Conservation (phyloP, 1,140 invertebrate species). For the Camponotus floridanus region DNA sequence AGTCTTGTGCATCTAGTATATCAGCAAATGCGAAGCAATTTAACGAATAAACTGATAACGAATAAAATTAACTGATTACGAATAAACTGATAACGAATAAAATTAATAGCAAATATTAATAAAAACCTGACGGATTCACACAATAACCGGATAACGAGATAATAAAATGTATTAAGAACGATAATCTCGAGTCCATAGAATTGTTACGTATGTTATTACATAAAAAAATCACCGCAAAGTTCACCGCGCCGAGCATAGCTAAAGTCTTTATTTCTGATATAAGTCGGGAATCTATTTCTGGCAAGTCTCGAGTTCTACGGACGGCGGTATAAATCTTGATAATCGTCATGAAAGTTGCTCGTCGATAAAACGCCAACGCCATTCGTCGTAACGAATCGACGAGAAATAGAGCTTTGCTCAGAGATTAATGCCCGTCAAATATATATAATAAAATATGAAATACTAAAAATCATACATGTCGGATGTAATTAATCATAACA, state of each 20-base stretch:
- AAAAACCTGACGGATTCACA: slow-evolving; percentile 5
- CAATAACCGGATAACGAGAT: slow-evolving; percentile 21
- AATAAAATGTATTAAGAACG: slow-evolving; percentile 3
- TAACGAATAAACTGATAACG: background rate
- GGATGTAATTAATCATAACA: background rate
- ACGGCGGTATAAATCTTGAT: slow-evolving; percentile 36
- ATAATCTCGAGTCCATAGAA: slow-evolving; percentile 21
- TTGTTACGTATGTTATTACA: slow-evolving; percentile 28
- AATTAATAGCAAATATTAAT: slow-evolving; percentile 11
- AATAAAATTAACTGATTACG: slow-evolving; percentile 4
- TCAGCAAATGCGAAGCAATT: background rate
- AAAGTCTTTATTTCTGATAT: slow-evolving; percentile 43
- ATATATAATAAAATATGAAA: slow-evolving; percentile 37
- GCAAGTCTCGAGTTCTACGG: slow-evolving; percentile 38
- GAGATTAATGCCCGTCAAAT: background rate
- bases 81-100: background rate
- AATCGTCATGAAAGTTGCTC: slow-evolving; percentile 31
- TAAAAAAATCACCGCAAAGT: slow-evolving; percentile 32
- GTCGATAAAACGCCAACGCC: slow-evolving; percentile 3
- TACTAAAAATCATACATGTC: background rate
- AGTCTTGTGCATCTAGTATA: background rate
- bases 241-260: slow-evolving; percentile 33
- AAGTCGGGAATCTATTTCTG: slow-evolving; percentile 43
- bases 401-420: background rate
- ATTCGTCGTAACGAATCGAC: background rate